Percentiles rank a stretch among this genome's conserved stretches.
phyloP scores from a whole-genome alignment of 2,888 invertebrate genomes.

The Xestia rhomboidea region DNA sequence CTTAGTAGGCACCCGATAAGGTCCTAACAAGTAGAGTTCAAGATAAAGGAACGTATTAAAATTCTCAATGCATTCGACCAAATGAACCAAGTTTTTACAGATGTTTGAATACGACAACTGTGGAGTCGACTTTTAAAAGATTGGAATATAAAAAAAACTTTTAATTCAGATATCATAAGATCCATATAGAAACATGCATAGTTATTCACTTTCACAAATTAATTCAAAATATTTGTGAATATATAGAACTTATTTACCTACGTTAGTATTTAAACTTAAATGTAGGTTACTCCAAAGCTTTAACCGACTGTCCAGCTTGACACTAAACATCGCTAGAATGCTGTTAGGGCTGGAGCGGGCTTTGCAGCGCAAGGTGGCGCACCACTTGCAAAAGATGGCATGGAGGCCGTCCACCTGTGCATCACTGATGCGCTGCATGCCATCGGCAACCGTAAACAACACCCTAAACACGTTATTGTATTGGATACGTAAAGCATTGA shows the following conservation, averaged over 20 bases:
- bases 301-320: neutral
- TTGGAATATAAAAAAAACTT: neutral
- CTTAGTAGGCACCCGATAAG: conserved; percentile 72
- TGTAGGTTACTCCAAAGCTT: neutral
- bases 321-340: neutral
- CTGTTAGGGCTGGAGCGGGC: neutral
- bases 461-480: neutral
- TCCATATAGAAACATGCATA: no score
- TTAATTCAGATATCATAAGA: neutral
- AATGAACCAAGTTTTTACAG: conserved; percentile 89
- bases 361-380: neutral
- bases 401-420: neutral
- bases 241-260: neutral
- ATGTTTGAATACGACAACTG: conserved; percentile 72
- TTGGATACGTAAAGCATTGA: neutral
- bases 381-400: neutral
- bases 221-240: neutral
- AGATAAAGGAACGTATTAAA: conserved; percentile 88
- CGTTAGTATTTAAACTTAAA: neutral
- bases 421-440: neutral
- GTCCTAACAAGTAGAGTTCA: conserved; percentile 86
- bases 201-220: neutral
- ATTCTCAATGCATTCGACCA: conserved; percentile 89
- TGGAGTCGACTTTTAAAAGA: conserved; percentile 69
- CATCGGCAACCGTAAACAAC: neutral